These are phyloP conservation scores for Epinotia demarniana DNA, from an alignment of 2,888 invertebrate species.

Conservation along the genomic window DNA sequence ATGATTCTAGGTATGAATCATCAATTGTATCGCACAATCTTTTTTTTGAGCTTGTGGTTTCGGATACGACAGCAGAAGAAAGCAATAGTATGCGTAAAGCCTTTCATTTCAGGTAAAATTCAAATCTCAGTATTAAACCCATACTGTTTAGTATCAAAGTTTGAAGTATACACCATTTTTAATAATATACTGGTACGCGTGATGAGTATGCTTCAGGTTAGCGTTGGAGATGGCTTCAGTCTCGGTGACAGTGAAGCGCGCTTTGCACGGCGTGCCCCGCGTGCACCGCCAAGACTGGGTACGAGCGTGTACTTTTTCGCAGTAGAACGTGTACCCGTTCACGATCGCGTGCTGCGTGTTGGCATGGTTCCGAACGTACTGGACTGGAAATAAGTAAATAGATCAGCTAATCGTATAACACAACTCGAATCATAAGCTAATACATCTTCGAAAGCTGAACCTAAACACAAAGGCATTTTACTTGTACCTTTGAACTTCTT, in stretches of 20 bases:
- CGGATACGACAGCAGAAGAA: too few relatives aligned
- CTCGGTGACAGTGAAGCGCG: constrained; percentile 62
- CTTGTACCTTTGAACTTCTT: too few relatives aligned
- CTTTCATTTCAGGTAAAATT: background rate
- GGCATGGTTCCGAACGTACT: constrained; percentile 6
- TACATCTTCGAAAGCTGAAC: too few relatives aligned
- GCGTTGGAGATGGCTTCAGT: constrained; percentile 51
- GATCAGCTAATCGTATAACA: background rate
- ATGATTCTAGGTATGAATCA: too few relatives aligned
- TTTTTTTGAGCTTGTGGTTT: too few relatives aligned
- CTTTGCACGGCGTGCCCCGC: constrained; percentile 53
- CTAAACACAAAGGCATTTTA: too few relatives aligned
- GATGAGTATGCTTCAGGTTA: constrained; percentile 22
- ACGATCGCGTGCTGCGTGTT: constrained; percentile 15
- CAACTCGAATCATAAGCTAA: too few relatives aligned
- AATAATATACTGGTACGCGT: background rate
- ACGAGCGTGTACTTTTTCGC: constrained; percentile 7
- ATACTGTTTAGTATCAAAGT: background rate
- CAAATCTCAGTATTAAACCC: background rate
- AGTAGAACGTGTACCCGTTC: constrained; percentile 45
- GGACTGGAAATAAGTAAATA: background rate
- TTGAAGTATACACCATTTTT: constrained; percentile 12
- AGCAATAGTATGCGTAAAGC: too few relatives aligned
- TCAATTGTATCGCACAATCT: too few relatives aligned
- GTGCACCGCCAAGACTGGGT: constrained; percentile 48